Evolutionary conservation across 2,888 invertebrate species (phyloP).

Genomic region (Smittia sp.): DNA sequence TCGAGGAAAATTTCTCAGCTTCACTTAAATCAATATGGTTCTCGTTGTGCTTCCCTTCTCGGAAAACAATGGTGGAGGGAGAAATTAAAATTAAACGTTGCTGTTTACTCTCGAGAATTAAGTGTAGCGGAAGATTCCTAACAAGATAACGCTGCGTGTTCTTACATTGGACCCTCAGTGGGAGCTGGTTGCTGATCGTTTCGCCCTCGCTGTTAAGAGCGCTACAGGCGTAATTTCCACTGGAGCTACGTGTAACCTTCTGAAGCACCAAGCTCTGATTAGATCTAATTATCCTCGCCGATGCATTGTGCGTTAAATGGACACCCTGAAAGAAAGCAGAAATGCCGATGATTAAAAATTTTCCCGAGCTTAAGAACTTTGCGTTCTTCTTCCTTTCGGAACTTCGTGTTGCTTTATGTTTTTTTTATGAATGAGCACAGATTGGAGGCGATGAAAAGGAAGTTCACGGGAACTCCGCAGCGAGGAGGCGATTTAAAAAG

Average conservation of each 20-base stretch:
- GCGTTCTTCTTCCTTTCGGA: not conserved
- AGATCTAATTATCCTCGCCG: slow-evolving; percentile 76
- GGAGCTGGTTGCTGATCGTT: slow-evolving; percentile 73
- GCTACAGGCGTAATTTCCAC: slow-evolving; percentile 76
- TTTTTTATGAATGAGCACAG: slow-evolving; percentile 18
- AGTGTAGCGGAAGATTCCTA: not conserved
- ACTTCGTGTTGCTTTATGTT: slow-evolving; percentile 11
- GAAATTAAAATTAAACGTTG: slow-evolving; percentile 1
- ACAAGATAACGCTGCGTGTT: slow-evolving; percentile 45
- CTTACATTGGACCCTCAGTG: slow-evolving; percentile 78
- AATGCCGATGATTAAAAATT: slow-evolving; percentile 29
- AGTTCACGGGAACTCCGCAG: not conserved
- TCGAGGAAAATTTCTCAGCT: not conserved
- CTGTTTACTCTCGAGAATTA: slow-evolving; percentile 8
- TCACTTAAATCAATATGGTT: slow-evolving; percentile 2
- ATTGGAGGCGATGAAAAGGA: slow-evolving; percentile 16
- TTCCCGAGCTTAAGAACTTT: not conserved
- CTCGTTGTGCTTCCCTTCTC: not conserved
- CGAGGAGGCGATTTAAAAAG: not conserved
- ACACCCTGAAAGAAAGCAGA: slow-evolving; percentile 58
- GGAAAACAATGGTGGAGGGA: not conserved
- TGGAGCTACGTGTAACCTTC: slow-evolving; percentile 73
- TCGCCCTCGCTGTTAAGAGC: slow-evolving; percentile 78
- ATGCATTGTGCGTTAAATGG: slow-evolving; percentile 72
- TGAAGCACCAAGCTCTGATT: slow-evolving; percentile 83